Percentiles rank a stretch among this genome's conserved stretches.
Evolutionary conservation across 2,797 vertebrate species (phyloP).

Genomic region (Sebastolobus alascanus): DNA sequence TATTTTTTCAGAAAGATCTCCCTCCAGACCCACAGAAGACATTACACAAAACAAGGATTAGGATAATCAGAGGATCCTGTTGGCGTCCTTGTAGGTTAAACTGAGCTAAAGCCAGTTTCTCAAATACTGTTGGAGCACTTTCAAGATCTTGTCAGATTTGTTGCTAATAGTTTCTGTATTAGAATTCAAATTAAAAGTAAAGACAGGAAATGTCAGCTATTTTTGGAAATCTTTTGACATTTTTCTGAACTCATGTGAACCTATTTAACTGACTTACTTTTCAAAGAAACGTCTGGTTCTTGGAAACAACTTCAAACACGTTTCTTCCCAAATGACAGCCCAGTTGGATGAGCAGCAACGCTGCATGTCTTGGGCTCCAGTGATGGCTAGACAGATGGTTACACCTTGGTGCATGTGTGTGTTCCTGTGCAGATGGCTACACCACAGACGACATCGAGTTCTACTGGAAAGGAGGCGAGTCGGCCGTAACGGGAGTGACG

Average conservation of each 20-base stretch:
- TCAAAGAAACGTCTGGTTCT: constrained; percentile 63
- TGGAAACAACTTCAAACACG: constrained; percentile 72
- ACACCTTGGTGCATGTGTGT: constrained; percentile 69
- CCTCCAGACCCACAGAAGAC: background rate
- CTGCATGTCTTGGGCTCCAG: constrained; percentile 77
- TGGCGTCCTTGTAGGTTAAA: background rate
- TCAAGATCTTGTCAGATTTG: background rate
- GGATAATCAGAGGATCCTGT: constrained; percentile 6
- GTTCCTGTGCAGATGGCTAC: constrained; percentile 79
- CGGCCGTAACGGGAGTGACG: constrained; percentile 91
- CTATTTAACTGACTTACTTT: constrained; percentile 37
- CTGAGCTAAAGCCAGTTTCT: background rate
- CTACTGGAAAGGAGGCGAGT: constrained; percentile 83
- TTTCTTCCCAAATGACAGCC: constrained; percentile 61
- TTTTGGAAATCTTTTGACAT: constrained; percentile 37
- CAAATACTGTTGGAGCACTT: background rate
- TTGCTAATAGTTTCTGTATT: background rate
- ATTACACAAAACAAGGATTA: constrained; percentile 4
- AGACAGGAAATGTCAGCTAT: constrained; percentile 9
- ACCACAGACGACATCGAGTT: constrained; percentile 85
- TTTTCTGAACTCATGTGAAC: constrained; percentile 53
- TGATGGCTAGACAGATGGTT: constrained; percentile 79
- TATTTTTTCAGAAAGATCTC: background rate
- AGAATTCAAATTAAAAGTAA: background rate
- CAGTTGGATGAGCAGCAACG: constrained; percentile 70